Evolutionary conservation across 2,113 vertebrate species (phyloP).

Genomic region (Nipponia nippon): DNA sequence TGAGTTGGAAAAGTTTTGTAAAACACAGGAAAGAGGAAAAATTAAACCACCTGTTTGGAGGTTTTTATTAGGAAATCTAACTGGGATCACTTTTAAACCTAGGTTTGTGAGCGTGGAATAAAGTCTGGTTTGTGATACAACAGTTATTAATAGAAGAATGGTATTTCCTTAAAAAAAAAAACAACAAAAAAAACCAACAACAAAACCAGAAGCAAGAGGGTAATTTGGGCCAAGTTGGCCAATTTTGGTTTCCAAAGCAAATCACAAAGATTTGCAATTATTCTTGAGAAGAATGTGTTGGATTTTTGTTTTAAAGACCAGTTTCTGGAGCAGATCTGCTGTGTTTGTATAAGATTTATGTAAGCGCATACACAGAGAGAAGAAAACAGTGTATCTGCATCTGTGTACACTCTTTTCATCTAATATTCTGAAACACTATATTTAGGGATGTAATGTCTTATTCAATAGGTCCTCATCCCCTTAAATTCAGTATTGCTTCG

Average conservation of each 20-base stretch:
- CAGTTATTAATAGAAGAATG: background rate
- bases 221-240: background rate
- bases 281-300: background rate
- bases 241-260: background rate
- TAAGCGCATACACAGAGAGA: background rate
- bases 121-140: background rate
- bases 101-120: background rate
- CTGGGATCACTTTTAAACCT: background rate
- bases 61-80: background rate
- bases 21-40: background rate
- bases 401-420: background rate
- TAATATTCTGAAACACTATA: background rate
- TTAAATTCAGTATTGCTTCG: rapidly evolving
- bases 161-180: background rate
- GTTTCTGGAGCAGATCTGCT: background rate
- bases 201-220: background rate
- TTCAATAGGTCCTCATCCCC: background rate
- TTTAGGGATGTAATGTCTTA: background rate
- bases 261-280: background rate
- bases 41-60: background rate
- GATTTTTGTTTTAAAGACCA: background rate
- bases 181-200: background rate
- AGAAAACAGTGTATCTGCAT: background rate
- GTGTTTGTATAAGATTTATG: background rate
- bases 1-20: background rate